phyloP scores from a whole-genome alignment of 2,888 invertebrate genomes.

The Cartodere bifasciata region DNA sequence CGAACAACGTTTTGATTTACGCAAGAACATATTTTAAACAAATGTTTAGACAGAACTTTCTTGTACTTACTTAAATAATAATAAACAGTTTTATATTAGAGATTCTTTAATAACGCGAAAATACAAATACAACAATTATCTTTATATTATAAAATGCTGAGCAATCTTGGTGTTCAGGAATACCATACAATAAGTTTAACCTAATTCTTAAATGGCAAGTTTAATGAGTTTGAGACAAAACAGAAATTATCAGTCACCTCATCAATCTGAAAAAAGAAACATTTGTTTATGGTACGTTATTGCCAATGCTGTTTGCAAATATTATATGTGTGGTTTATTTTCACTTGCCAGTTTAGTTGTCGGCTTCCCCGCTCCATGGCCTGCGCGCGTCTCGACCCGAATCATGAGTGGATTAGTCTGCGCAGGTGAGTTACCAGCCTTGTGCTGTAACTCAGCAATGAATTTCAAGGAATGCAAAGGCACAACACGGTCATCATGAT shows the following conservation, averaged over 20 bases:
- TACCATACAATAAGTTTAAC: too few species aligned
- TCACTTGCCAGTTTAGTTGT: conserved; percentile 76
- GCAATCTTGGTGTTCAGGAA: too few species aligned
- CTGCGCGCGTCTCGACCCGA: conserved; percentile 87
- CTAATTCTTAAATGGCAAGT: conserved; percentile 38
- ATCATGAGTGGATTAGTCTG: conserved; percentile 82
- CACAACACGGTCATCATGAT: conserved; percentile 97
- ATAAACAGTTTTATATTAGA: too few species aligned
- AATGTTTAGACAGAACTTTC: too few species aligned
- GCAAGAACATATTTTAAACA: too few species aligned
- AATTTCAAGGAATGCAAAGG: conserved; percentile 95
- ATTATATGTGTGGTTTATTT: background rate
- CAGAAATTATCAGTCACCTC: conserved; percentile 83
- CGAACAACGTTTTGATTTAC: too few species aligned
- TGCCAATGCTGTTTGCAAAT: background rate
- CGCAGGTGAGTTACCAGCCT: conserved; percentile 43
- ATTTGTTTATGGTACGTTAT: too few species aligned
- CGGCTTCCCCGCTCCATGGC: conserved; percentile 95
- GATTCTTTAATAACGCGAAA: too few species aligned
- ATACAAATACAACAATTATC: too few species aligned
- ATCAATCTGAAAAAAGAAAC: conserved; percentile 65
- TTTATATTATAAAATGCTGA: too few species aligned
- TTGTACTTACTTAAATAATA: too few species aligned
- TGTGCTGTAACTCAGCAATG: conserved; percentile 79
- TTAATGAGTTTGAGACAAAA: conserved; percentile 64